Conservation (phyloP, 1,140 invertebrate species). For the Aphidius gifuensis region DNA sequence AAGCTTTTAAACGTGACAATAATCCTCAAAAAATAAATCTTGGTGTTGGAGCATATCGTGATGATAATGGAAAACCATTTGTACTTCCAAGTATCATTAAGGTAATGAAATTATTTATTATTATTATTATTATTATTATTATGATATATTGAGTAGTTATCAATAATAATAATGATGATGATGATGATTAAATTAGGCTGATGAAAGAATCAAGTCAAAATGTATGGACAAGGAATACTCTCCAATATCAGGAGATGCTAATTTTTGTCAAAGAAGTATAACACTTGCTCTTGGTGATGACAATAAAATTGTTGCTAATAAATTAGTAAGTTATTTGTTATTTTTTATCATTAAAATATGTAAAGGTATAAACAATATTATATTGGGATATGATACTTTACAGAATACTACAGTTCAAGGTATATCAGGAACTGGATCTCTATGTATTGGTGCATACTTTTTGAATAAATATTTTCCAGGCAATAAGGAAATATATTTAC, state of each 20-base stretch:
- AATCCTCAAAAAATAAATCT: conserved; percentile 98
- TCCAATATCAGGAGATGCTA: conserved; percentile 80
- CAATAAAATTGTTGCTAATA: conserved; percentile 70
- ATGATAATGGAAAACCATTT: conserved; percentile 97
- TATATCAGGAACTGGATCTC: conserved; percentile 96
- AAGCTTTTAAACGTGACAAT: conserved; percentile 91
- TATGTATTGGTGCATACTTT: conserved; percentile 89
- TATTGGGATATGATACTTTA: conserved; percentile 27
- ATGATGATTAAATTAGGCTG: conserved; percentile 64
- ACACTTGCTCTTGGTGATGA: conserved; percentile 87
- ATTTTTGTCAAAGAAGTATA: conserved; percentile 79
- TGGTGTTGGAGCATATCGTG: conserved; percentile 96
- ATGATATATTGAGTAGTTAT: not conserved
- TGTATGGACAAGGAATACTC: conserved; percentile 95
- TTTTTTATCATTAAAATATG: conserved; percentile 12
- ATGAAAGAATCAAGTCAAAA: conserved; percentile 68
- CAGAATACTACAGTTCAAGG: conserved; percentile 80
- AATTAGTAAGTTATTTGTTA: conserved; percentile 62
- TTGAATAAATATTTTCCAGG: conserved; percentile 82
- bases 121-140: conserved; percentile 13
- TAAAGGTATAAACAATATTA: not conserved
- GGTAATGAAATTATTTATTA: conserved; percentile 52
- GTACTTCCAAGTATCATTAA: conserved; percentile 87
- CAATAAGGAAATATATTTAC: conserved; percentile 86
- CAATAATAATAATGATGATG: conserved; percentile 18